phyloP scores from a whole-genome alignment of 2,113 vertebrate species.

The Panthera uncia region DNA sequence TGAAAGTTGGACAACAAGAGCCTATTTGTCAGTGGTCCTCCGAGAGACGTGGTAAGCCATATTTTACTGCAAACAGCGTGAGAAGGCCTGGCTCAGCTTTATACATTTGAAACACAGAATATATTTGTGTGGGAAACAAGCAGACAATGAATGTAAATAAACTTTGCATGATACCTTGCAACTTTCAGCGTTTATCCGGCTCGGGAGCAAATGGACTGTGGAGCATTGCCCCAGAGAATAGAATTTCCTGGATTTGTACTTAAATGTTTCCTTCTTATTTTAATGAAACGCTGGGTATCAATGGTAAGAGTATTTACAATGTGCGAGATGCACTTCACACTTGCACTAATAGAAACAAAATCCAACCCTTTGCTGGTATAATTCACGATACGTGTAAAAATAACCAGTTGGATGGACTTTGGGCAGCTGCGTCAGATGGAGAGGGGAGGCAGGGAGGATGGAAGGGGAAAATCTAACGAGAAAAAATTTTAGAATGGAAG shows the following conservation, averaged over 20 bases:
- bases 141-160: constrained; percentile 84
- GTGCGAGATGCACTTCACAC: constrained; percentile 3
- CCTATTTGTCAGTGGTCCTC: constrained; percentile 93
- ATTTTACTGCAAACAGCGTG: constrained; percentile 96
- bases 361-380: not conserved
- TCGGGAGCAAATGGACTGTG: not conserved
- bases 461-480: not conserved
- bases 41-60: constrained; percentile 88
- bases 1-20: constrained; percentile 94
- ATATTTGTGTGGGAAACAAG: constrained; percentile 90
- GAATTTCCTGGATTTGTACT: constrained; percentile 54
- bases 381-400: not conserved
- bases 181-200: constrained; percentile 27
- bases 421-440: not conserved
- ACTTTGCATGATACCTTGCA: constrained; percentile 82
- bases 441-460: not conserved
- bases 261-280: constrained; percentile 34
- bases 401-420: not conserved
- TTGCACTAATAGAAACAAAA: not conserved
- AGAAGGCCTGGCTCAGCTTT: constrained; percentile 90
- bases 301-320: not conserved
- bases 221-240: constrained; percentile 5
- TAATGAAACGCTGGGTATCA: not conserved
- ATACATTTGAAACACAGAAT: constrained; percentile 85
- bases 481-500: not conserved